Evolutionary conservation across 2,888 invertebrate genomes (phyloP).

Genomic region (Dendrolimus pini): DNA sequence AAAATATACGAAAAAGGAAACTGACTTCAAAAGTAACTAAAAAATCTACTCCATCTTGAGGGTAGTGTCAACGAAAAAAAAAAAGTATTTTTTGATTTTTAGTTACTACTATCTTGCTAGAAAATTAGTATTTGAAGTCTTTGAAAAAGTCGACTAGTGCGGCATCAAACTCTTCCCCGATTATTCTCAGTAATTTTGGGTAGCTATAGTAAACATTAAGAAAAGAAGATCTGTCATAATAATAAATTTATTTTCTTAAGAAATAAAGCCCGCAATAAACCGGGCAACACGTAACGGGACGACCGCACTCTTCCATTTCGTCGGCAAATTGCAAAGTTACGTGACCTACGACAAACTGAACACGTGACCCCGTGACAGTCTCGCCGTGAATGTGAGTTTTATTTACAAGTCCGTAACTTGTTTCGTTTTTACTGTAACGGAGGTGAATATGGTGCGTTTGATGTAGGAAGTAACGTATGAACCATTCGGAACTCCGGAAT

Average conservation of each 20-base stretch:
- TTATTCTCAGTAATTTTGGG: neutral
- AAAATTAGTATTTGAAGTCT: too few species aligned
- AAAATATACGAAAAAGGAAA: too few species aligned
- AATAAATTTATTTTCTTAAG: conserved; percentile 25
- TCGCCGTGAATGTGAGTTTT: neutral
- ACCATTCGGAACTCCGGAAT: neutral
- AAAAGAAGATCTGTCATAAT: conserved; percentile 8
- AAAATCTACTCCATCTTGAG: too few species aligned
- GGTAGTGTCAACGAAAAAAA: too few species aligned
- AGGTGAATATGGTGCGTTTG: neutral
- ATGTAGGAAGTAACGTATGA: neutral
- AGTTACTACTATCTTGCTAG: too few species aligned
- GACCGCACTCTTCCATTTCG: conserved; percentile 43
- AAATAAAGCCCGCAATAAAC: conserved; percentile 41
- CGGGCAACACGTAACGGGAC: conserved; percentile 32
- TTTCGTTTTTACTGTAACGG: neutral
- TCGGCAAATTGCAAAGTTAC: conserved; percentile 39
- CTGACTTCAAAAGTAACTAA: too few species aligned
- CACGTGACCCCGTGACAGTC: conserved; percentile 3
- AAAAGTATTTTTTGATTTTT: too few species aligned
- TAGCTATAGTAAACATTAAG: neutral
- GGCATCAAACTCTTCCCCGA: neutral
- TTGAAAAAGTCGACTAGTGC: too few species aligned
- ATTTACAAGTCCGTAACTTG: conserved; percentile 1
- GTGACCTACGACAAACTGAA: conserved; percentile 26